Percentiles rank a stretch among this genome's conserved stretches.
phyloP scores from a whole-genome alignment of 1,140 invertebrate genomes.

The Cyphomyrmex costatus region DNA sequence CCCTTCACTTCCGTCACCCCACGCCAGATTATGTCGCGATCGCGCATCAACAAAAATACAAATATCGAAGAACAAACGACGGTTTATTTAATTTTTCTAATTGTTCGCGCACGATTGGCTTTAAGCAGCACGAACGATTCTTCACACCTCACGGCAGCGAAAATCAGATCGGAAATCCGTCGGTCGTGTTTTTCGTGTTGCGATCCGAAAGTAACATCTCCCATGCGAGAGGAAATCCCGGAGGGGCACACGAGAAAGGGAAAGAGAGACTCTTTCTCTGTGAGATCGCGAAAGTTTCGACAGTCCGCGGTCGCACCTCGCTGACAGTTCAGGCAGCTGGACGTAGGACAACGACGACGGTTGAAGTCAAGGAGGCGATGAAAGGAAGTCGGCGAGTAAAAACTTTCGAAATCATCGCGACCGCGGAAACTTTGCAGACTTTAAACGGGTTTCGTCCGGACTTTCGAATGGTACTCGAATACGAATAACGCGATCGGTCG shows the following conservation, averaged over 20 bases:
- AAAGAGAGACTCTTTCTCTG: slow-evolving; percentile 4
- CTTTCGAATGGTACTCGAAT: slow-evolving; percentile 57
- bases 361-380: slow-evolving; percentile 28
- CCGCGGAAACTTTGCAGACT: slow-evolving; percentile 51
- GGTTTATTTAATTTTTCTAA: slow-evolving; percentile 36
- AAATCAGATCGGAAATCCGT: slow-evolving; percentile 38
- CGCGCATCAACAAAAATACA: not conserved
- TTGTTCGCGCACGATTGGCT: not conserved
- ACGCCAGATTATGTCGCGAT: not conserved
- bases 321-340: slow-evolving; percentile 8
- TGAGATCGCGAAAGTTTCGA: slow-evolving; percentile 55
- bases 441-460: slow-evolving; percentile 54
- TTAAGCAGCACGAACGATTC: not conserved
- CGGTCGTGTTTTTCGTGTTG: not conserved
- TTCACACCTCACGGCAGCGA: not conserved
- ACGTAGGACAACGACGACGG: not conserved
- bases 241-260: not conserved
- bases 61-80: not conserved
- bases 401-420: slow-evolving; percentile 55
- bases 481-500: slow-evolving; percentile 46
- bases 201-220: slow-evolving; percentile 11
- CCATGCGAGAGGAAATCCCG: slow-evolving; percentile 1
- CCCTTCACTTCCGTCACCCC: slow-evolving; percentile 26
- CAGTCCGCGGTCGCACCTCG: slow-evolving; percentile 10
- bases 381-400: slow-evolving; percentile 22